phyloP scores from a whole-genome alignment of 37 sponge, comb jelly and placozoan genomes.

The Hormiphora californensis region DNA sequence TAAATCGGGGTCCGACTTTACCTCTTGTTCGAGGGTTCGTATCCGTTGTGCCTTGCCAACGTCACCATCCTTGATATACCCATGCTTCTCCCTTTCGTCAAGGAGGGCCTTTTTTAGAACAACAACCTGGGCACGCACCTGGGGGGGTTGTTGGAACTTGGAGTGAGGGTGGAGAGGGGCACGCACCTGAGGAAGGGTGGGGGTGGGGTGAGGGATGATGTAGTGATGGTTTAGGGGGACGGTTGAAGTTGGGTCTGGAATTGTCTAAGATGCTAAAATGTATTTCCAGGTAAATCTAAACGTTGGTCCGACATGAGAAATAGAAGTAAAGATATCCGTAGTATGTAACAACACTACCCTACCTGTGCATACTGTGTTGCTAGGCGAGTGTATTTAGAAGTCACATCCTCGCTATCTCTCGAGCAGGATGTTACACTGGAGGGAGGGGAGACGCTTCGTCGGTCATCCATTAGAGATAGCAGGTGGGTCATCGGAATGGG shows the following conservation, averaged over 20 bases:
- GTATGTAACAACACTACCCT: no score
- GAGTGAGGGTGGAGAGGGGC: no score
- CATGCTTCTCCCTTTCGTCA: slow-evolving; percentile 61
- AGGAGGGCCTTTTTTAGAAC: slow-evolving; percentile 77
- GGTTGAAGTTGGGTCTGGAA: no score
- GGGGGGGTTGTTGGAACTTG: no score
- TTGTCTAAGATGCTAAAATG: no score
- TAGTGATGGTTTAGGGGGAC: no score
- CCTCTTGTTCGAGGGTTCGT: slow-evolving; percentile 33
- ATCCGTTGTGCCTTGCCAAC: slow-evolving; percentile 50
- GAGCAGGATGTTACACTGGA: slow-evolving; percentile 27
- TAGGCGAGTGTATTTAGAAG: not conserved
- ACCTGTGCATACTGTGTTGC: slow-evolving; percentile 52
- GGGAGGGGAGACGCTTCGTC: not conserved
- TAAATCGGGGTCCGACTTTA: no score
- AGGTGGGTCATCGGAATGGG: slow-evolving; percentile 26
- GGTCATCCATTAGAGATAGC: not conserved
- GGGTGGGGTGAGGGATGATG: no score
- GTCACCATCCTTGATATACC: slow-evolving; percentile 43
- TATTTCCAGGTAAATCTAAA: no score
- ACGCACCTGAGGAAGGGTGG: no score
- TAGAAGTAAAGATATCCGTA: not conserved
- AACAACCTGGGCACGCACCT: slow-evolving; percentile 62
- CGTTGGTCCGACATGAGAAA: no score
- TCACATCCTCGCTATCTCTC: slow-evolving; percentile 31